phyloP scores from a whole-genome alignment of 2,113 vertebrate genomes.

The Etheostoma cragini region DNA sequence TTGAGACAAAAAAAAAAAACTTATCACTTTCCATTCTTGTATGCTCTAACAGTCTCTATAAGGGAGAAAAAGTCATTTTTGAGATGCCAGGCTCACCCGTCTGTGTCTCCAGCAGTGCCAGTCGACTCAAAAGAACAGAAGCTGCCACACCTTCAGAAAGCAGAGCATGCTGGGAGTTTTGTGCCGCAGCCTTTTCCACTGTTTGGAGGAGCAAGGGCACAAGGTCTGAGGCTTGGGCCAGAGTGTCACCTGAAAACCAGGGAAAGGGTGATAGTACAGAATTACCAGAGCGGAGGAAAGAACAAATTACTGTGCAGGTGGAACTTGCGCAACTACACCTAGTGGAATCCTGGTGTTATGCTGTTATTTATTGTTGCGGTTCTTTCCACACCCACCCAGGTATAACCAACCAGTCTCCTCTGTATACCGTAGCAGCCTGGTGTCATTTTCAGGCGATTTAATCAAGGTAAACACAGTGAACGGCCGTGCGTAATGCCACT shows the following conservation, averaged over 20 bases:
- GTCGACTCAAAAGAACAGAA: slow-evolving; percentile 90
- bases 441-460: no score
- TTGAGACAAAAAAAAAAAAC: slow-evolving; percentile 14
- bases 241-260: slow-evolving; percentile 87
- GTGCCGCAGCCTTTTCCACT: slow-evolving; percentile 92
- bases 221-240: slow-evolving; percentile 89
- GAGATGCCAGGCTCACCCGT: slow-evolving; percentile 84
- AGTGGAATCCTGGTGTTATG: no score
- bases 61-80: not conserved
- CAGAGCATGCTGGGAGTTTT: slow-evolving; percentile 90
- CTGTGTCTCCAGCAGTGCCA: slow-evolving; percentile 88
- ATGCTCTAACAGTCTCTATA: not conserved
- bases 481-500: no score
- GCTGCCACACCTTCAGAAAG: slow-evolving; percentile 91
- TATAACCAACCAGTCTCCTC: no score
- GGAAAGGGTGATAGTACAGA: not conserved
- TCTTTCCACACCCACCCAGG: no score
- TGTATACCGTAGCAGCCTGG: no score
- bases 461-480: no score
- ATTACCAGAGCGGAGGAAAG: no score
- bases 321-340: no score
- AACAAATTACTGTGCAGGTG: no score
- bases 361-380: no score
- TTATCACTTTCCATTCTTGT: not conserved
- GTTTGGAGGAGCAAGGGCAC: slow-evolving; percentile 90